Evolutionary conservation across 2,888 invertebrate genomes (phyloP), one percentile per base, ranked within the genome.

Genomic region (Venustoraphidia nigricollis): DNA sequence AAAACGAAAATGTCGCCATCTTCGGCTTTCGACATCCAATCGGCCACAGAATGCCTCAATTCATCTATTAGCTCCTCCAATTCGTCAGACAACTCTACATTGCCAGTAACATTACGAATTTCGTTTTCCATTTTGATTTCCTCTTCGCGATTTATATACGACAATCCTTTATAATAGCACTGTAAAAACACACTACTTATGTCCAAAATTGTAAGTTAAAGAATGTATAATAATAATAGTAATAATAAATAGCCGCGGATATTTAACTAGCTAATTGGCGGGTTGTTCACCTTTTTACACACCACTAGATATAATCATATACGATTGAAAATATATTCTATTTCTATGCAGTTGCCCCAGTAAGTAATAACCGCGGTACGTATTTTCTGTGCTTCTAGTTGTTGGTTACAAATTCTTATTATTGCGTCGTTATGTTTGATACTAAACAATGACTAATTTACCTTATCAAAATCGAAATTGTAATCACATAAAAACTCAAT

Each of bases 401-500:
- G 10, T 41, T 34, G 13, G 17, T 11, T 17, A 9, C 11, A 41
- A 27, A 6, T 27, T 1, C 6, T 6, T 3, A 6, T 3, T 5
- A 27, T 1, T 27, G 27, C 6, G 27, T 27, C 27, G 6, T 17
- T n/a, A n/a, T n/a, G n/a, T n/a, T n/a, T n/a, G n/a, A n/a, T n/a
- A n/a, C 9, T 34, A 39, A 42, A 43, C 35, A 44, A 9, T 27
- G n/a, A 11, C 34, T 36, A 17, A 53, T 58, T 58, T 70, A 84
- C 86, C 77, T 83, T 83, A 63, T 86, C 84, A 60, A 85, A 87
- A 66, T 87, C 76, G 64, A 83, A 82, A 27, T 75, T 72, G 59
- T 80, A 69, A 46, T 61, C 62, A 55, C 72, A 71, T 36, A 84
- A 67, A 62, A 85, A 87, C 50, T 75, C 72, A 10, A 82, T 57